A percentile compares a stretch with the other conserved stretches of the same genome.
phyloP scores from a whole-genome alignment of 2,113 vertebrate species.

The Callopanchax toddi region DNA sequence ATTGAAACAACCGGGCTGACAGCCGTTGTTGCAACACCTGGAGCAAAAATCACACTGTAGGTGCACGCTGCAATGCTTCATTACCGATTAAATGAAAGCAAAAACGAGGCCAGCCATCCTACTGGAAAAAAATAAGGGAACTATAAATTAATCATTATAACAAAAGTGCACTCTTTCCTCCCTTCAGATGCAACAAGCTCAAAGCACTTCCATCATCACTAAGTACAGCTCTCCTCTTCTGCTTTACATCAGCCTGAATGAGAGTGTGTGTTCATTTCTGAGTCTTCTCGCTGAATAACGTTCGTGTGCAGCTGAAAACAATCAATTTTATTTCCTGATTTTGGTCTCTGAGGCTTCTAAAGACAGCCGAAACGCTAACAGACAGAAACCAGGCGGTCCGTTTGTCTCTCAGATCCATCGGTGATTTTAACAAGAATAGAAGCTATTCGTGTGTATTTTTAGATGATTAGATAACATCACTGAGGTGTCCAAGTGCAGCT shows the following conservation, averaged over 20 bases:
- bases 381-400: conserved; percentile 1
- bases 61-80: conserved; percentile 40
- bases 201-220: conserved; percentile 21
- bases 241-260: conserved; percentile 13
- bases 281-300: conserved; percentile 34
- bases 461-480: conserved; percentile 16
- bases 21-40: conserved; percentile 48
- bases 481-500: conserved; percentile 24
- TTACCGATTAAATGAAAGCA: conserved; percentile 38
- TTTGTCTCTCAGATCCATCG: conserved; percentile 14
- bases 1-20: conserved; percentile 48
- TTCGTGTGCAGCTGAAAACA: conserved; percentile 18
- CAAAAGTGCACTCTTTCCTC: conserved; percentile 52
- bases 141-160: conserved; percentile 72
- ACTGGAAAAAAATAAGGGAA: conserved; percentile 40
- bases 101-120: conserved; percentile 58
- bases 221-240: conserved; percentile 29
- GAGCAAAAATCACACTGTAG: conserved; percentile 31
- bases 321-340: conserved; percentile 40
- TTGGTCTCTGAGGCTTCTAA: conserved; percentile 31
- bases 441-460: conserved; percentile 42
- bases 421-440: conserved; percentile 25
- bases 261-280: conserved; percentile 3
- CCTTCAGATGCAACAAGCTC: conserved; percentile 51
- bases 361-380: neutral